phyloP scores from a whole-genome alignment of 2,113 vertebrate species.

The Turnix velox region DNA sequence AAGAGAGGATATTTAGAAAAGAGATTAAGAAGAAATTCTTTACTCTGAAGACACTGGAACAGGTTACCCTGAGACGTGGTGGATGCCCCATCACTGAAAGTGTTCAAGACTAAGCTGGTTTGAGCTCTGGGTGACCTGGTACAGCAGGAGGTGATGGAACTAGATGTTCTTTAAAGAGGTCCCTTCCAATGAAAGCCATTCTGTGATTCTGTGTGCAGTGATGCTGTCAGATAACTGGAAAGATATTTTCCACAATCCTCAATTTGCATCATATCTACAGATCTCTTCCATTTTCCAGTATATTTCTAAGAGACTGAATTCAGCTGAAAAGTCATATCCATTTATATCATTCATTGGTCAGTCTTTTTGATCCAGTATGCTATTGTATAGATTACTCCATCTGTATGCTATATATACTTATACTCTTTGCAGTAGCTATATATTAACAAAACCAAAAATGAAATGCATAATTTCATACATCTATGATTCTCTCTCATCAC shows the following conservation, averaged over 20 bases:
- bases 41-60: background rate
- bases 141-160: background rate
- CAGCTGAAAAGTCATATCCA: background rate
- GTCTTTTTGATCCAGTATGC: background rate
- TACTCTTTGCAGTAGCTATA: background rate
- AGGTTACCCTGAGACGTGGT: background rate
- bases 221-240: background rate
- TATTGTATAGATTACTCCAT: background rate
- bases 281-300: background rate
- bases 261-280: background rate
- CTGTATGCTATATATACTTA: background rate
- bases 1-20: background rate
- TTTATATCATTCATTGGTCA: background rate
- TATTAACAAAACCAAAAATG: background rate
- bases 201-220: background rate
- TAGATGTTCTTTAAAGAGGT: background rate
- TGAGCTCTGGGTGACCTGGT: background rate
- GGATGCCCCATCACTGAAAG: background rate
- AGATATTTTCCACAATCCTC: background rate
- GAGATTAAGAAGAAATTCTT: background rate
- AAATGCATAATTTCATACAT: background rate
- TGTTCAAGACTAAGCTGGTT: background rate
- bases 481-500: background rate
- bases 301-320: background rate
- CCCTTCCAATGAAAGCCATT: background rate